A percentile compares a stretch with the other conserved stretches of the same genome.
These are phyloP conservation scores for Colistium nudipinnis DNA, from an alignment of 2,113 vertebrate genomes.

Conservation along the genomic window DNA sequence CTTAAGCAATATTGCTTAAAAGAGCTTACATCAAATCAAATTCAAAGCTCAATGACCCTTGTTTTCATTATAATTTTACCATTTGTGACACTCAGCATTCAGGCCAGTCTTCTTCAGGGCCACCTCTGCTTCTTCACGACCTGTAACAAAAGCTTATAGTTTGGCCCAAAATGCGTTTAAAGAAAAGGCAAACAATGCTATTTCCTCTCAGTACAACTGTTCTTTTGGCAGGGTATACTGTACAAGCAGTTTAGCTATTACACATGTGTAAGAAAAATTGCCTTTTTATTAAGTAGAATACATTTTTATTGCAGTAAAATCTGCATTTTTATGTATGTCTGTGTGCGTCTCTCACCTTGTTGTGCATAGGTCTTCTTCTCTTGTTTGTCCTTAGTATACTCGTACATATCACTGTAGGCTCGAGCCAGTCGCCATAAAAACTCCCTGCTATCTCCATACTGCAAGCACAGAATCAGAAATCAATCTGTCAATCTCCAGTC, in stretches of 20 bases:
- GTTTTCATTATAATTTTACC: conserved; percentile 78
- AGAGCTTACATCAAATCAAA: background rate
- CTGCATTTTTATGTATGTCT: too few relatives aligned
- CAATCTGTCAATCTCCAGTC: background rate
- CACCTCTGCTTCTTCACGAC: conserved; percentile 85
- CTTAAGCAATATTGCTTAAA: background rate
- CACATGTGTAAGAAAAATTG: background rate
- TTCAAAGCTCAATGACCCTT: background rate
- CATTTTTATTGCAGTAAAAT: too few relatives aligned
- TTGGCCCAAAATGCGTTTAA: background rate
- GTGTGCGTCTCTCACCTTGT: conserved; percentile 73
- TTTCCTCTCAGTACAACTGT: background rate
- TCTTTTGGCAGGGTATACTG: background rate
- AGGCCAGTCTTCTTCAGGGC: conserved; percentile 84
- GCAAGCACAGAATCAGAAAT: conserved; percentile 4
- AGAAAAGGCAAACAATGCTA: background rate
- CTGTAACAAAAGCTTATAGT: conserved; percentile 73
- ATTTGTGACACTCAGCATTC: conserved; percentile 89
- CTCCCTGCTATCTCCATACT: conserved; percentile 85
- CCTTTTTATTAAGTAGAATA: too few relatives aligned
- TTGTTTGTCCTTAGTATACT: conserved; percentile 75
- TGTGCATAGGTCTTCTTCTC: conserved; percentile 85
- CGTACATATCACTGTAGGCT: conserved; percentile 90
- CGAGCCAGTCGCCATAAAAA: conserved; percentile 94
- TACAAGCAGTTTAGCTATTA: background rate